phyloP scores from a whole-genome alignment of 2,888 invertebrate species.

The Timandra comae region DNA sequence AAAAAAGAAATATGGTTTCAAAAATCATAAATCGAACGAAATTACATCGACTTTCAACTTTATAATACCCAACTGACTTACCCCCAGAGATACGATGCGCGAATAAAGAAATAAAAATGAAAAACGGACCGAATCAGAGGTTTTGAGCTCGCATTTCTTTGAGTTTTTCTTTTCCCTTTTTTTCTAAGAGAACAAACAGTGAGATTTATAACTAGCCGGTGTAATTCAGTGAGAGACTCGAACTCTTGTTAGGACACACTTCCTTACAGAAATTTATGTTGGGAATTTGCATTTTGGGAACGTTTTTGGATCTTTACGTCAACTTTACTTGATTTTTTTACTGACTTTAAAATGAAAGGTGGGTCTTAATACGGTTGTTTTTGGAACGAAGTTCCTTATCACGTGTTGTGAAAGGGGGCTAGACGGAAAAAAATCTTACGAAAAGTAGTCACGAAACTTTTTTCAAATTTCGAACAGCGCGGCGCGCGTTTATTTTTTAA shows the following conservation, averaged over 20 bases:
- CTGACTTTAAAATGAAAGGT: no score
- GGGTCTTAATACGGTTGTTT: no score
- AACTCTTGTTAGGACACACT: conserved; percentile 21
- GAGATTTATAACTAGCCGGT: conserved; percentile 18
- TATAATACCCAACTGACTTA: neutral
- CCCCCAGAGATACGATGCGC: conserved; percentile 2
- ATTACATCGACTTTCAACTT: neutral
- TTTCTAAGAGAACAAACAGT: conserved; percentile 20
- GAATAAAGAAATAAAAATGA: conserved; percentile 6
- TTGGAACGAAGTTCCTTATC: no score
- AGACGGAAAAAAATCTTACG: no score
- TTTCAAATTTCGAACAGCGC: no score
- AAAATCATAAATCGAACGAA: neutral
- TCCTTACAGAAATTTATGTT: conserved; percentile 18
- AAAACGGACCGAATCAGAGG: conserved; percentile 3
- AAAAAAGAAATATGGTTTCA: neutral
- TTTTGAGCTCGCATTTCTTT: conserved; percentile 3
- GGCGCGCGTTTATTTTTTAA: no score
- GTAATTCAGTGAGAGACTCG: conserved; percentile 20
- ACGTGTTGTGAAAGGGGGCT: no score
- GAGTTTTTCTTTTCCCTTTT: conserved; percentile 7
- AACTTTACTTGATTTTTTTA: no score
- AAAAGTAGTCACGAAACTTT: no score
- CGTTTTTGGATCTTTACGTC: no score
- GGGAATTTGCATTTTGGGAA: conserved; percentile 17